Base-by-base conservation (phyloP, 1,140 invertebrate genomes). In the Cryptotermes secundus region DNA sequence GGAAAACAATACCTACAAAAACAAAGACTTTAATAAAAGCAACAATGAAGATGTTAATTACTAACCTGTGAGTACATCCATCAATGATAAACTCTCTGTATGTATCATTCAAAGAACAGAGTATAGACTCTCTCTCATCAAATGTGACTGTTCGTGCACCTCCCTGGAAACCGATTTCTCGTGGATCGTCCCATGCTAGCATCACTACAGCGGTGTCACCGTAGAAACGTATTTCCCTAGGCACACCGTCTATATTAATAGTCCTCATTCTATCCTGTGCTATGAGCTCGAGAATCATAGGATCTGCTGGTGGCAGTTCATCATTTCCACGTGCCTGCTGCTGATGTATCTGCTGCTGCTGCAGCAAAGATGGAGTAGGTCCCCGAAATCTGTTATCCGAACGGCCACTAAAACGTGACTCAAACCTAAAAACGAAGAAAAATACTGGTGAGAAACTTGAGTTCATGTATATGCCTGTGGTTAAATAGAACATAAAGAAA, bases 191-290 rank as follows among this genome's bases (percentile, higher is more conserved):
- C 91, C 94, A 94, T 42, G 93, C 93, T 90, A 96, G 93, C 87
- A 98, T 95, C 10, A 97, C 94, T 34, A 98, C 92, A 1, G 96
- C 97, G 4, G 94, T 95, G 59, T 95, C 93, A 34, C 95, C 95
- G 86, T 98, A 97, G 86, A 96, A 96, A 79, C 96, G 92, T 79
- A 99, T 95, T 88, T 97, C 96, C 87, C 96, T 92, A 0, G 94
- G 93, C 42, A 95, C 89, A 6, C 94, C 94, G 88, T 98, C 97
- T 83, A 98, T 97, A 65, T 94, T 93, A 38, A 98, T 97, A n/a
- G 94, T 94, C 85, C 94, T 93, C 86, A 94, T 94, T 0, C 93
- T 92, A 87, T 95, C 94, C 83, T 92, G 90, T 38, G 92, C 90
- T 22, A 94, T 93, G 82, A 92, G 92, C 34, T 94, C 92, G 3